A percentile compares a stretch with the other conserved stretches of the same genome.
These are phyloP conservation scores for Ptychoptera albimana DNA, from an alignment of 2,888 invertebrate genomes.

Conservation along the genomic window DNA sequence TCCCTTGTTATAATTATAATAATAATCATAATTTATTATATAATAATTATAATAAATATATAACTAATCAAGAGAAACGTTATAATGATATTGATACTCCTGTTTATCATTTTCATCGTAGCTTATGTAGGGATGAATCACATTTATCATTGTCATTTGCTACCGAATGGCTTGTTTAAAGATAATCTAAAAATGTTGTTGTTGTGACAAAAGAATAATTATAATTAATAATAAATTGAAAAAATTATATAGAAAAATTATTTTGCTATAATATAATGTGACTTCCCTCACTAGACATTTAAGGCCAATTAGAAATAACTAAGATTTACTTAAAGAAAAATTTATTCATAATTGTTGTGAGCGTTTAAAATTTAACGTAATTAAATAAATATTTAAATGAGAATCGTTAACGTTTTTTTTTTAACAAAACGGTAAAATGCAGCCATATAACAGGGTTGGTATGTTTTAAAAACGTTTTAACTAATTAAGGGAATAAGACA, in stretches of 20 bases:
- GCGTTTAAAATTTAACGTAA: too few species aligned
- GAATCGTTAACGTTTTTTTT: too few species aligned
- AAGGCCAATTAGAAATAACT: slow-evolving; percentile 2
- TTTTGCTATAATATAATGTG: not conserved
- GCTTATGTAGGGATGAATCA: slow-evolving; percentile 18
- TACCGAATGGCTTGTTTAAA: slow-evolving; percentile 29
- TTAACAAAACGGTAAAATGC: too few species aligned
- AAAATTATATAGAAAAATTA: not conserved
- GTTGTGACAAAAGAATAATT: not conserved
- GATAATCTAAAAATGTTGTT: slow-evolving; percentile 1
- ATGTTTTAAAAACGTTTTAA: too few species aligned
- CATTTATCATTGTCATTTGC: slow-evolving; percentile 27
- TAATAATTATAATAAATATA: too few species aligned
- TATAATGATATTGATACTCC: slow-evolving; percentile 10
- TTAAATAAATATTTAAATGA: too few species aligned
- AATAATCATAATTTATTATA: slow-evolving; percentile 4
- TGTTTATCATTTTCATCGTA: slow-evolving; percentile 1
- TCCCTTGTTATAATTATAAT: not conserved
- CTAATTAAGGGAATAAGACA: too few species aligned
- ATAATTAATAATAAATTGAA: not conserved
- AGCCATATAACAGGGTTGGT: too few species aligned
- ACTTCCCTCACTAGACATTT: slow-evolving; percentile 4
- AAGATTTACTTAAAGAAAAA: too few species aligned
- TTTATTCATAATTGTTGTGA: too few species aligned
- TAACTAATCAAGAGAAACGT: not conserved